These are phyloP conservation scores for Ochlodes sylvanus DNA, from an alignment of 2,888 invertebrate species.

Conservation along the genomic window DNA sequence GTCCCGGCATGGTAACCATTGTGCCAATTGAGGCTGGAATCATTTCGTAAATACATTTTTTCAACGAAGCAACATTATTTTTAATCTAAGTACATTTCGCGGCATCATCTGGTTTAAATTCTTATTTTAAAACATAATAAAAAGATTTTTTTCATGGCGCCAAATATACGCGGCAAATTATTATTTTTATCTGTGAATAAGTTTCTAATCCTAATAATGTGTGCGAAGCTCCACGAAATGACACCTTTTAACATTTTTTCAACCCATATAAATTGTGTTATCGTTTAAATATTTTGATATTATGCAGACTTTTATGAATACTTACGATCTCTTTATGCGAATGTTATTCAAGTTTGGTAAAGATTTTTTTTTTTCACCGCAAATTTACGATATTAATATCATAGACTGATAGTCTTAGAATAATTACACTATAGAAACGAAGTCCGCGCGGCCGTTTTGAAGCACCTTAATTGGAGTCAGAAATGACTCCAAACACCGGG, in stretches of 20 bases:
- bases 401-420: no score
- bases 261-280: constrained; percentile 16
- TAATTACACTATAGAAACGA: no score
- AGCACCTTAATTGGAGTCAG: no score
- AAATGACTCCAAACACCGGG: no score
- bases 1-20: no score
- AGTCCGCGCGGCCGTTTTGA: no score
- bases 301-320: constrained; percentile 13
- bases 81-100: no score
- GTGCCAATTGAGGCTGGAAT: no score
- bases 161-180: not conserved
- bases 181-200: constrained; percentile 6
- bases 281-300: constrained; percentile 29
- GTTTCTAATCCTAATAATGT: constrained; percentile 7
- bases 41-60: no score
- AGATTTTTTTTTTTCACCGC: not conserved
- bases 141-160: not conserved
- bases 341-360: constrained; percentile 24
- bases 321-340: constrained; percentile 8
- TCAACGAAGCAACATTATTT: no score
- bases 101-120: no score
- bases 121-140: no score
- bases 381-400: not conserved
- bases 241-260: constrained; percentile 10
- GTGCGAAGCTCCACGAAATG: not conserved